Evolutionary conservation across 2,888 invertebrate genomes (phyloP).

Genomic region (Deilephila elpenor): DNA sequence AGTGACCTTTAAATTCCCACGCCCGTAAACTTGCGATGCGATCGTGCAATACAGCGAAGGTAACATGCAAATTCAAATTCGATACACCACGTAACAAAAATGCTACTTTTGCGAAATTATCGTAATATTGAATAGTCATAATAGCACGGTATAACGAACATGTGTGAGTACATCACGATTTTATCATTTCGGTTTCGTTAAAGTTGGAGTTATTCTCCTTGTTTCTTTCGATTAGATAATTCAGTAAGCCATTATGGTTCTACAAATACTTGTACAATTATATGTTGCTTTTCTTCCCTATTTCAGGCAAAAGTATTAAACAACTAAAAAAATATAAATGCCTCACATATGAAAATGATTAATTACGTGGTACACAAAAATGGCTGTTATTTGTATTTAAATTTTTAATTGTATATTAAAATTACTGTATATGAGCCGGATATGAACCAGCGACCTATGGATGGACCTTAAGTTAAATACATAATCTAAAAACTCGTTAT

Average conservation of each 20-base stretch:
- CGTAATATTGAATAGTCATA: conserved; percentile 26
- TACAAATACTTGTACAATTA: too few relatives aligned
- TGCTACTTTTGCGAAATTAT: conserved; percentile 9
- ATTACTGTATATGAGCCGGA: too few relatives aligned
- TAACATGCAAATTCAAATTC: conserved; percentile 21
- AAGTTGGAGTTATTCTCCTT: neutral
- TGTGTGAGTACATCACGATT: neutral
- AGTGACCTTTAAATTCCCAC: conserved; percentile 23
- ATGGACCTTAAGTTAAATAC: too few relatives aligned
- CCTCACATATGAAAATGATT: too few relatives aligned
- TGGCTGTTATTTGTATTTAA: too few relatives aligned
- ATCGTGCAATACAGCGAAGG: conserved; percentile 11
- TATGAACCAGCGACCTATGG: too few relatives aligned
- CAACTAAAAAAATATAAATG: too few relatives aligned
- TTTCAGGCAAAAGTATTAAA: too few relatives aligned
- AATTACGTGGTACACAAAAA: too few relatives aligned
- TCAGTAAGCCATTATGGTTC: neutral
- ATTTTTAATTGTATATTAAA: too few relatives aligned
- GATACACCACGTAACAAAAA: conserved; percentile 9
- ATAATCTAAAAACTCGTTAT: too few relatives aligned
- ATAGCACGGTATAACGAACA: neutral
- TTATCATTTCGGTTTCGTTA: neutral
- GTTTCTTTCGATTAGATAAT: neutral
- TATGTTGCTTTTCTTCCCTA: too few relatives aligned
- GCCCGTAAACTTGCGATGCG: conserved; percentile 25